These are phyloP conservation scores for Lepisosteus osseus DNA, from an alignment of 2,113 vertebrate genomes.

Conservation along the genomic window DNA sequence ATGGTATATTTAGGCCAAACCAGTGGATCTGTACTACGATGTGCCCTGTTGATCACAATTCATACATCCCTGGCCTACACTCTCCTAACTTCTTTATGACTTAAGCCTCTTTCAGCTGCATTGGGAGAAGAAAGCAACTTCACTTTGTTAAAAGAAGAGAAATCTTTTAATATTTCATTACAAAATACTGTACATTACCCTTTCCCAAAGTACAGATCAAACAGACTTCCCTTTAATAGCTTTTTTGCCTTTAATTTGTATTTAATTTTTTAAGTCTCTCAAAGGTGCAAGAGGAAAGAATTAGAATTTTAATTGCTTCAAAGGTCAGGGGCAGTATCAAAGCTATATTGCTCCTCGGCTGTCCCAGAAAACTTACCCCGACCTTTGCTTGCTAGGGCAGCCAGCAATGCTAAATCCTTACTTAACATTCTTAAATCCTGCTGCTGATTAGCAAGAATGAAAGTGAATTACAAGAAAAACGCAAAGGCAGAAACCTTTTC, in stretches of 20 bases:
- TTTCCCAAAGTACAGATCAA: slow-evolving; percentile 30
- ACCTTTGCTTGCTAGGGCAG: background rate
- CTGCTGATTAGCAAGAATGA: too few species aligned
- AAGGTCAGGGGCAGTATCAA: slow-evolving; percentile 12
- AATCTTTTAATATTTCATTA: slow-evolving; percentile 34
- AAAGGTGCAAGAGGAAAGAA: slow-evolving; percentile 9
- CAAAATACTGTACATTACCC: slow-evolving; percentile 21
- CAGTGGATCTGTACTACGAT: background rate
- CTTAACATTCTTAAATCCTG: too few species aligned
- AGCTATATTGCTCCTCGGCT: background rate
- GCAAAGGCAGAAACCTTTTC: too few species aligned
- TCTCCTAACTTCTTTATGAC: background rate
- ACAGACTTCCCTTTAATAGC: slow-evolving; percentile 21
- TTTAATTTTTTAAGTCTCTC: slow-evolving; percentile 24
- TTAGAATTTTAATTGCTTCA: slow-evolving; percentile 6
- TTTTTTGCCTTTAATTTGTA: slow-evolving; percentile 26
- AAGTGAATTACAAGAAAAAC: too few species aligned
- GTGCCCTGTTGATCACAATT: background rate
- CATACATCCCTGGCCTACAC: background rate
- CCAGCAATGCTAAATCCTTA: too few species aligned
- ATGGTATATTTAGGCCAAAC: background rate
- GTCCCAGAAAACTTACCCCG: slow-evolving; percentile 1
- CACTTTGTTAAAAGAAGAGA: slow-evolving; percentile 17
- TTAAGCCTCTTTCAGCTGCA: background rate
- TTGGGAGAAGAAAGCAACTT: slow-evolving; percentile 20